A percentile compares a stretch with the other conserved stretches of the same genome.
phyloP scores from a whole-genome alignment of 2,113 vertebrate genomes.

The Candoia aspera region DNA sequence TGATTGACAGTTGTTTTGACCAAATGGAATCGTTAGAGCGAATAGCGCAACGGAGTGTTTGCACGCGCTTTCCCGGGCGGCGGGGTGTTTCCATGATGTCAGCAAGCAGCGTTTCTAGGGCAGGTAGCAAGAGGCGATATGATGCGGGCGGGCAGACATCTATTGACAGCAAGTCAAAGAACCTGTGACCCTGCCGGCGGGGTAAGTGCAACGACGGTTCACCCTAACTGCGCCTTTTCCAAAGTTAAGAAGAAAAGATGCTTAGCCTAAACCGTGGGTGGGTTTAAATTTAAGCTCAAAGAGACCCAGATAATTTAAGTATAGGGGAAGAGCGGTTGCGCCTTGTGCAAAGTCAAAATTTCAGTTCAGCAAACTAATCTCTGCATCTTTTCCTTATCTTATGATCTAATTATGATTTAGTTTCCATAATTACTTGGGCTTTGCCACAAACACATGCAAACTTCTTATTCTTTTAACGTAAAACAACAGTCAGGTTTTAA shows the following conservation, averaged over 20 bases:
- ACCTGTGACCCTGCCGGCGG: not conserved
- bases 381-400: not conserved
- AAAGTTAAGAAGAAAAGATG: not conserved
- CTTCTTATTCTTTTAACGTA: not conserved
- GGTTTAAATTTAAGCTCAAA: not conserved
- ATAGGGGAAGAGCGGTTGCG: not conserved
- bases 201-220: not conserved
- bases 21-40: not conserved
- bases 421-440: slow-evolving; percentile 10
- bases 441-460: not conserved
- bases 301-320: not conserved
- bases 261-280: not conserved
- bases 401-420: not conserved
- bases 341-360: not conserved
- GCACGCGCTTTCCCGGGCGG: not conserved
- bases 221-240: not conserved
- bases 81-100: slow-evolving; percentile 59
- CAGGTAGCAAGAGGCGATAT: slow-evolving; percentile 41
- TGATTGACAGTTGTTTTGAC: slow-evolving; percentile 8
- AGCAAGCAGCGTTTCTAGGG: slow-evolving; percentile 18
- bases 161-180: not conserved
- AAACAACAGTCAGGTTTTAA: not conserved
- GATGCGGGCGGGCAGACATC: not conserved
- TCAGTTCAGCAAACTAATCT: not conserved
- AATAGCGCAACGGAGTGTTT: not conserved